phyloP scores from a whole-genome alignment of 2,113 vertebrate species.

The Myrmecobius fasciatus region DNA sequence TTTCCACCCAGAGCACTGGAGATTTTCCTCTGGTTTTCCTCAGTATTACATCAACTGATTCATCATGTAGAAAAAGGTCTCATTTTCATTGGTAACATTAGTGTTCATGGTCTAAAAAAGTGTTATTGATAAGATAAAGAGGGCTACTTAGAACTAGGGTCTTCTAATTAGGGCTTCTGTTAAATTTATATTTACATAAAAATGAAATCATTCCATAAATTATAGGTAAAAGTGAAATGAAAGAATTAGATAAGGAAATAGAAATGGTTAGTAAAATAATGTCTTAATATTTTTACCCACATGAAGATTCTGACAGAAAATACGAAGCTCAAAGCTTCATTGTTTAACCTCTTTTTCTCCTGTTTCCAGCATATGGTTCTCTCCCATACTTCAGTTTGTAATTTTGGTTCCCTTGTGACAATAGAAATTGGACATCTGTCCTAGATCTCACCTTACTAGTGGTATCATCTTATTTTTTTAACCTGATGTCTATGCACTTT shows the following conservation, averaged over 20 bases:
- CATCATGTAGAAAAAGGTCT: neutral
- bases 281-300: neutral
- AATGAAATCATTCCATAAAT: neutral
- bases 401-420: neutral
- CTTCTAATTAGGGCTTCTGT: neutral
- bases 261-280: neutral
- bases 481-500: neutral
- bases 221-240: neutral
- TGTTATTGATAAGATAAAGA: neutral
- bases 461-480: neutral
- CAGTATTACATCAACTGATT: neutral
- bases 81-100: neutral
- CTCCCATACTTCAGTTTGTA: neutral
- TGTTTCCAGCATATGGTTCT: neutral
- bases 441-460: neutral
- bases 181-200: neutral
- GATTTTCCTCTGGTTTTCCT: neutral
- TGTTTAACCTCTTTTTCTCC: neutral
- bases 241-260: neutral
- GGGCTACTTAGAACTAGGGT: neutral
- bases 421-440: neutral
- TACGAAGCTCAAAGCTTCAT: neutral
- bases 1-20: neutral
- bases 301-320: neutral
- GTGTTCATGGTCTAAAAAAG: neutral